Evolutionary conservation across 1,140 invertebrate genomes (phyloP).

Genomic region (Metopolophium dirhodum): DNA sequence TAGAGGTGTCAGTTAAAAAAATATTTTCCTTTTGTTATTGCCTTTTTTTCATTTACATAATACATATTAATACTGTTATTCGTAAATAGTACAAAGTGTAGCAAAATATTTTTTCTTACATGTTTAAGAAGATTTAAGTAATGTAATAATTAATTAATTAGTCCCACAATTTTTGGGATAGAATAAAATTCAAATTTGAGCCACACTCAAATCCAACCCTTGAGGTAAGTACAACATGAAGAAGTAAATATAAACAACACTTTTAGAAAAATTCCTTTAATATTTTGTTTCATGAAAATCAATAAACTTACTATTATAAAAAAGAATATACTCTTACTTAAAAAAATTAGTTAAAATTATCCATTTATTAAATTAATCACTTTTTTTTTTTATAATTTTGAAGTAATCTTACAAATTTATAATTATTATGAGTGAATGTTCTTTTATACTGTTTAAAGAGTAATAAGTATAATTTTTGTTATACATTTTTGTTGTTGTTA

Average conservation of each 20-base stretch:
- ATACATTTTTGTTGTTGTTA: neutral
- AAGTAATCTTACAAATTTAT: neutral
- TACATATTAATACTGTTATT: neutral
- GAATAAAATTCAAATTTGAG: neutral
- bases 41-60: neutral
- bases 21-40: neutral
- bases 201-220: neutral
- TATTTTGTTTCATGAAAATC: neutral
- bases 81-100: neutral
- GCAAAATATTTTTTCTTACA: neutral
- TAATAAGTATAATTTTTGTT: slow-evolving; percentile 11
- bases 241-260: neutral
- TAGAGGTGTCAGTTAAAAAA: neutral
- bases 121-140: neutral
- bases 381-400: neutral
- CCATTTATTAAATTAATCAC: neutral
- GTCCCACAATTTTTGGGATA: neutral
- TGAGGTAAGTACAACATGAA: neutral
- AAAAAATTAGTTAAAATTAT: neutral
- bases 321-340: neutral
- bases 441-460: neutral
- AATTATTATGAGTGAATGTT: neutral
- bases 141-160: neutral
- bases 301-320: neutral
- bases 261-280: neutral